These are phyloP conservation scores for Pitta sordida DNA, from an alignment of 2,113 vertebrate species.

Conservation along the genomic window DNA sequence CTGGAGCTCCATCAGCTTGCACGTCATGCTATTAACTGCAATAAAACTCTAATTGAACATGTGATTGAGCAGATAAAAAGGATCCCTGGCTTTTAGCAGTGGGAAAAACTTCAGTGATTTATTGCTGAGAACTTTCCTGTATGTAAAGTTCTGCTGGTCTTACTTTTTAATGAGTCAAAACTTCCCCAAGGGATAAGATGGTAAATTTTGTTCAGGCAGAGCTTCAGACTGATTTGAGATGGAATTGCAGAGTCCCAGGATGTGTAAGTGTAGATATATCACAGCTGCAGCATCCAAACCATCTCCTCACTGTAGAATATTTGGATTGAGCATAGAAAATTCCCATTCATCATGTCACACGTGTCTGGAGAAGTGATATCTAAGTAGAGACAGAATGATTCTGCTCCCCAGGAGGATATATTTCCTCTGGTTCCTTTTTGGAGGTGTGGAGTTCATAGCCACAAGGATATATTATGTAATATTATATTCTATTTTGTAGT, in stretches of 20 bases:
- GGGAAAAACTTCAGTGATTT: not conserved
- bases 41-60: not conserved
- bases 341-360: not conserved
- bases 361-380: not conserved
- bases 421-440: not conserved
- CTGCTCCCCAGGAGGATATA: not conserved
- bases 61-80: not conserved
- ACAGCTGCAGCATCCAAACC: not conserved
- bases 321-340: not conserved
- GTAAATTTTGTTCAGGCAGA: not conserved
- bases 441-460: not conserved
- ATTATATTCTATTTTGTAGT: no score
- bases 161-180: not conserved
- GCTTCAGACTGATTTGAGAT: not conserved
- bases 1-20: not conserved
- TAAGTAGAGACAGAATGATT: not conserved
- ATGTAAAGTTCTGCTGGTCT: not conserved
- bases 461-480: not conserved
- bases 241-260: not conserved
- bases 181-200: not conserved
- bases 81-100: not conserved
- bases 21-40: not conserved
- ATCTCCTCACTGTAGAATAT: not conserved
- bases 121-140: not conserved
- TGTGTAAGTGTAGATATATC: not conserved